Conservation (phyloP, 2,797 vertebrate species). For the Betta splendens region DNA sequence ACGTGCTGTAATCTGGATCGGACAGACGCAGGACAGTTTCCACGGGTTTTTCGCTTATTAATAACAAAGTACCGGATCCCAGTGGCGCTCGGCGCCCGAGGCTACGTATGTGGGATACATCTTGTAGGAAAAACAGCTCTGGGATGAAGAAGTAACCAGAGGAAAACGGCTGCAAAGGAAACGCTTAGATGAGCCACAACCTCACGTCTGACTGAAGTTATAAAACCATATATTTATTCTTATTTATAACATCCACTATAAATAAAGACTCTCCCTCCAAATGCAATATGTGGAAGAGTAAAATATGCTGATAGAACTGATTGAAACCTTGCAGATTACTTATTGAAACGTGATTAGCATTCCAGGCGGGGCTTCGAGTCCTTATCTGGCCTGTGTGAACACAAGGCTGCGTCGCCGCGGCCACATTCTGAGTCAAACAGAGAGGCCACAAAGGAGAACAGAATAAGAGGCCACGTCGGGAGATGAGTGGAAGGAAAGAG, state of each 20-base stretch:
- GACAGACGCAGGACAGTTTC: conserved; percentile 15
- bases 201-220: conserved; percentile 35
- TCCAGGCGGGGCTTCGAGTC: not conserved
- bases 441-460: conserved; percentile 9
- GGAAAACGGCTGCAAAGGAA: too few species aligned
- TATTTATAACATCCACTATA: too few species aligned
- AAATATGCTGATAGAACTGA: not conserved
- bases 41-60: conserved; percentile 17
- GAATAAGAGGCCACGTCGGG: conserved; percentile 18
- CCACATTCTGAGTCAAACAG: conserved; percentile 8
- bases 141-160: conserved; percentile 51
- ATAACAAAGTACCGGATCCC: conserved; percentile 36
- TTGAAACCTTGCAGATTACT: not conserved
- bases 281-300: not conserved
- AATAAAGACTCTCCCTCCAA: too few species aligned
- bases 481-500: conserved; percentile 23
- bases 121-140: conserved; percentile 48
- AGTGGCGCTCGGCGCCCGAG: conserved; percentile 39
- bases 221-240: too few species aligned
- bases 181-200: too few species aligned
- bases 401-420: not conserved
- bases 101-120: conserved; percentile 51
- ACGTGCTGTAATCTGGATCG: conserved; percentile 8
- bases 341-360: not conserved
- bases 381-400: too few species aligned